A percentile compares a stretch with the other conserved stretches of the same genome.
Evolutionary conservation across 2,888 invertebrate species (phyloP).

Genomic region (Amblyteles armatorius): DNA sequence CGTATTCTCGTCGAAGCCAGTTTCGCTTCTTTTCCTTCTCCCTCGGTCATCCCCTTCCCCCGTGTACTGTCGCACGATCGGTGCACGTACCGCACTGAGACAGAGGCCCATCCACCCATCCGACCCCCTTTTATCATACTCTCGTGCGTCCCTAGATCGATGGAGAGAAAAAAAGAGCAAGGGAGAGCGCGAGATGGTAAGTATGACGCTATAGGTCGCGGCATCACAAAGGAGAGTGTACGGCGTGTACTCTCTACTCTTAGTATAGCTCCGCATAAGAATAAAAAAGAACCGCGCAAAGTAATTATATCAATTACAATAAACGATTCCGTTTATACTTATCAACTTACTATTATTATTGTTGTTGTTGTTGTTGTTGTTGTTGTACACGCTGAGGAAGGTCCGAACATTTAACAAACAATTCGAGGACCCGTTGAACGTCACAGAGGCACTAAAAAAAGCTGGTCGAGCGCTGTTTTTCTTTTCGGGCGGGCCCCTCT

Average conservation of each 20-base stretch:
- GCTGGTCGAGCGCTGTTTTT: neutral
- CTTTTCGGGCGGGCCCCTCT: neutral
- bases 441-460: neutral
- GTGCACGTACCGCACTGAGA: slow-evolving; percentile 47
- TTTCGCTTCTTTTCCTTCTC: slow-evolving; percentile 27
- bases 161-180: slow-evolving; percentile 29
- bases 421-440: slow-evolving; percentile 35
- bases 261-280: too few species aligned
- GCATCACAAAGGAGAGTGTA: neutral
- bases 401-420: slow-evolving; percentile 10
- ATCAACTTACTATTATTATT: too few species aligned
- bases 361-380: too few species aligned
- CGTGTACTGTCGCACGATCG: neutral
- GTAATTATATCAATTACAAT: too few species aligned
- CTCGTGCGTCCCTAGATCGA: slow-evolving; percentile 49
- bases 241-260: neutral
- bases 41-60: slow-evolving; percentile 18
- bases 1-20: slow-evolving; percentile 56
- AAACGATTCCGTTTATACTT: too few species aligned
- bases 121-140: slow-evolving; percentile 61
- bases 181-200: slow-evolving; percentile 34
- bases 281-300: too few species aligned
- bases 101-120: slow-evolving; percentile 43
- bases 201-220: slow-evolving; percentile 32
- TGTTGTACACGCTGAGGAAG: neutral